These are phyloP conservation scores for Cyanistes caeruleus DNA, from an alignment of 2,113 vertebrate genomes.

Conservation along the genomic window DNA sequence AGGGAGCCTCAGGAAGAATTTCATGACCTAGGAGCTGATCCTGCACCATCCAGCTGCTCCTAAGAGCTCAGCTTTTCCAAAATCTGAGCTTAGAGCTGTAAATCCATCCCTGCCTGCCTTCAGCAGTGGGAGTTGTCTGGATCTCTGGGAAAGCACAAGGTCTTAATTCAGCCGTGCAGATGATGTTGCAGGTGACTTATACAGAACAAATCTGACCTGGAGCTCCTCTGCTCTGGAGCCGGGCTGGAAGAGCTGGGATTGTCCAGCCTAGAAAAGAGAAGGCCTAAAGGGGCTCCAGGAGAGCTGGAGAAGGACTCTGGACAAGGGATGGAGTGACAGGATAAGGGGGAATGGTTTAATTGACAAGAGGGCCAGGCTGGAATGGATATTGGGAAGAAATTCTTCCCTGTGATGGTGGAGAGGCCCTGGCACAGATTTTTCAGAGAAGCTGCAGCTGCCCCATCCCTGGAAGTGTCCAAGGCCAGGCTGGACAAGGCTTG, in stretches of 20 bases:
- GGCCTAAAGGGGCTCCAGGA: not conserved
- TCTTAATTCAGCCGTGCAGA: not conserved
- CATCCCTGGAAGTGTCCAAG: not conserved
- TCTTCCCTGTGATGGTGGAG: rapidly evolving
- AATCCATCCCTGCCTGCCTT: not conserved
- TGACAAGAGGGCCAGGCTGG: not conserved
- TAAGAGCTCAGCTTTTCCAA: not conserved
- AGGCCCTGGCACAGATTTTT: rapidly evolving
- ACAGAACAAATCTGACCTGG: not conserved
- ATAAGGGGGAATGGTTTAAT: rapidly evolving
- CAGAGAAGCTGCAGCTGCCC: not conserved
- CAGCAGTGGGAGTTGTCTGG: not conserved
- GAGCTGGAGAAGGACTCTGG: not conserved
- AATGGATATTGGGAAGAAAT: not conserved
- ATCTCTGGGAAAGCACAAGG: not conserved
- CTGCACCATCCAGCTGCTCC: not conserved
- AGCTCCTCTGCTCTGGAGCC: not conserved
- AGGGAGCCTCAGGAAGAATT: not conserved
- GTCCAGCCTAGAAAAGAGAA: not conserved
- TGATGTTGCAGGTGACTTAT: rapidly evolving
- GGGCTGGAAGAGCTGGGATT: not conserved
- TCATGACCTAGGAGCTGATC: not conserved
- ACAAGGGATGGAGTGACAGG: not conserved
- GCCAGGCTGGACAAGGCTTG: rapidly evolving
- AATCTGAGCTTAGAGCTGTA: not conserved